Percentiles rank a stretch among this genome's conserved stretches.
Conservation (phyloP, 2,888 invertebrate genomes). For the Spilosoma lubricipeda region DNA sequence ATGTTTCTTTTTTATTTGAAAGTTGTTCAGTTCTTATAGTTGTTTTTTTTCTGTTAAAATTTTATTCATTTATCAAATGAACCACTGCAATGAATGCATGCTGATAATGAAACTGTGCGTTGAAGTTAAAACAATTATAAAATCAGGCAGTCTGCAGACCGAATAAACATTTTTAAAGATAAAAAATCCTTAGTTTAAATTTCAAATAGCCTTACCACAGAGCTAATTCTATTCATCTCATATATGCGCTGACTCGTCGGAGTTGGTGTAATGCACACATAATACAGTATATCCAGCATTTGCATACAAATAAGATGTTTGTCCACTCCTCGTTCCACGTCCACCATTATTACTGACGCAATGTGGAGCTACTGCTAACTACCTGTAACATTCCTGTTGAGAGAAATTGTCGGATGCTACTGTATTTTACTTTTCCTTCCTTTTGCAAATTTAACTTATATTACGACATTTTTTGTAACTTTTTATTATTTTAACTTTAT, state of each 20-base stretch:
- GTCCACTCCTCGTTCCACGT: slow-evolving; percentile 51
- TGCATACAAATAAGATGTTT: slow-evolving; percentile 64
- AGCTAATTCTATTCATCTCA: slow-evolving; percentile 1
- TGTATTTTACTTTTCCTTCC: neutral
- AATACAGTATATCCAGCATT: slow-evolving; percentile 50
- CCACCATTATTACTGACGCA: slow-evolving; percentile 42
- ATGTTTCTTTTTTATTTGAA: no score
- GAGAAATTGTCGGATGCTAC: neutral
- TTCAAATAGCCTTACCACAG: neutral
- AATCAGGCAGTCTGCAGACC: no score
- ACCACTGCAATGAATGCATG: no score
- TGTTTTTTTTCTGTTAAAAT: no score
- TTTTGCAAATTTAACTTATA: neutral
- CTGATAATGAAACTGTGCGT: no score
- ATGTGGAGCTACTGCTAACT: slow-evolving; percentile 9
- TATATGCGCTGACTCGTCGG: slow-evolving; percentile 3
- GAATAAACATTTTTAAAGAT: neutral
- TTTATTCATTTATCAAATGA: no score
- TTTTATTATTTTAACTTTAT: neutral
- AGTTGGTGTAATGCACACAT: slow-evolving; percentile 44
- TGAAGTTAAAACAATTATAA: no score
- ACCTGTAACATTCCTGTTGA: slow-evolving; percentile 9
- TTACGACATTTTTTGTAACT: neutral
- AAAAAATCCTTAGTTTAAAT: neutral
- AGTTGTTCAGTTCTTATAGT: no score